Evolutionary conservation across 2,797 vertebrate species (phyloP).

Genomic region (Eospalax fontanierii): DNA sequence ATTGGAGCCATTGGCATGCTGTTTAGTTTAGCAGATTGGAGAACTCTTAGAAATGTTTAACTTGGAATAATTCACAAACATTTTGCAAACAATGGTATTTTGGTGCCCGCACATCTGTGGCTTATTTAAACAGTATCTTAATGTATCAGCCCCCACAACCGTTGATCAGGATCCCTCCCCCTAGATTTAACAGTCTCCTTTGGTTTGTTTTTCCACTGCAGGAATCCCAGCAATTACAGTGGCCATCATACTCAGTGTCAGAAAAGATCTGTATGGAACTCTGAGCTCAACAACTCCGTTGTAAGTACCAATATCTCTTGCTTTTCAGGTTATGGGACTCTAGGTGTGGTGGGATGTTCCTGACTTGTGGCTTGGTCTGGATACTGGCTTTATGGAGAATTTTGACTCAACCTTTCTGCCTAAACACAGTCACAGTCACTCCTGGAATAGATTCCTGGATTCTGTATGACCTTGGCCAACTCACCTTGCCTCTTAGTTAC

Average conservation of each 20-base stretch:
- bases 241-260: slow-evolving; percentile 90
- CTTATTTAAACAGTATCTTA: slow-evolving; percentile 82
- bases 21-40: slow-evolving; percentile 85
- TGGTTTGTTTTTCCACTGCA: slow-evolving; percentile 78
- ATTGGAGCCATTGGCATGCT: slow-evolving; percentile 68
- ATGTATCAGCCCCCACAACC: slow-evolving; percentile 25
- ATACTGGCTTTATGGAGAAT: not conserved
- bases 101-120: slow-evolving; percentile 82
- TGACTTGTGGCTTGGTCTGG: not conserved
- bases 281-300: slow-evolving; percentile 85
- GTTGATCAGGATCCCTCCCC: slow-evolving; percentile 8
- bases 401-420: not conserved
- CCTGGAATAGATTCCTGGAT: not conserved
- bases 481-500: slow-evolving; percentile 37
- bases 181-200: slow-evolving; percentile 20
- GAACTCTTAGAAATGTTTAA: slow-evolving; percentile 86
- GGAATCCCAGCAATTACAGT: slow-evolving; percentile 90
- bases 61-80: slow-evolving; percentile 83
- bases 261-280: slow-evolving; percentile 92
- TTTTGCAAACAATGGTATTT: slow-evolving; percentile 89
- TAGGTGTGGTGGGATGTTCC: not conserved
- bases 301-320: slow-evolving; percentile 90
- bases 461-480: not conserved
- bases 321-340: not conserved
- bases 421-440: not conserved